Base-by-base conservation (phyloP, 2,113 vertebrate genomes). In the Datnioides undecimradiatus region DNA sequence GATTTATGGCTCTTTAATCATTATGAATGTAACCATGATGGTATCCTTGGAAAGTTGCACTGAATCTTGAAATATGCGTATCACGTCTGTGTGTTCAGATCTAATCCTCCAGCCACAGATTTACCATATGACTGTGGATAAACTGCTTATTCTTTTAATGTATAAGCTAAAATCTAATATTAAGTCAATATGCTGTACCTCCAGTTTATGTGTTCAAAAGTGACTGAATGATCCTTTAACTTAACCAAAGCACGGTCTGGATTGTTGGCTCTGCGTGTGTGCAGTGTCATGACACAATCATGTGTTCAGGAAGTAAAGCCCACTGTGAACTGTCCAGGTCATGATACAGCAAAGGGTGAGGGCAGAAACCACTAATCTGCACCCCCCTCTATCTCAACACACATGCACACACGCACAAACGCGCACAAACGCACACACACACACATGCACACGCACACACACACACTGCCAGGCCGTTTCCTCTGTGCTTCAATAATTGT, bases 341-440 rank as follows among this genome's bases (percentile, higher is more conserved):
- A 79, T 45, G 73, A 81, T 43, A 40, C 70, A 74, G 45, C 55
- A 93, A 84, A 89, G 92, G 87, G 87, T 94, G 88, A 95, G 95
- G 55, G 92, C 70, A 0, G 93, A 71, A 93, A 88, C 64, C 94
- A 45, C 27, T 46, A 33, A 87, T 73, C 54, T 80, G 48, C 46
- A 8, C 57, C 59, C 59, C 64, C 55, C 33, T 38, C 38, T 64
- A 17, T 36, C 29, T 29, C 69, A 57, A 13, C 41, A 64, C 8
- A 3, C 21, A 9, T 19, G n/a, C 46, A n/a, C 40, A 43, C 40
- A 27, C 46, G 16, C 58, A 51, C 36, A 62, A 46, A 66, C 62
- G 51, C 23, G 49, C 57, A 69, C 65, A 52, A 51, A 66, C 34
- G 36, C 54, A 60, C 67, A 51, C 49, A 72, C 40, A 23, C 54